Conservation (phyloP, 2,888 invertebrate species). For the Petrolisthes cinctipes region DNA sequence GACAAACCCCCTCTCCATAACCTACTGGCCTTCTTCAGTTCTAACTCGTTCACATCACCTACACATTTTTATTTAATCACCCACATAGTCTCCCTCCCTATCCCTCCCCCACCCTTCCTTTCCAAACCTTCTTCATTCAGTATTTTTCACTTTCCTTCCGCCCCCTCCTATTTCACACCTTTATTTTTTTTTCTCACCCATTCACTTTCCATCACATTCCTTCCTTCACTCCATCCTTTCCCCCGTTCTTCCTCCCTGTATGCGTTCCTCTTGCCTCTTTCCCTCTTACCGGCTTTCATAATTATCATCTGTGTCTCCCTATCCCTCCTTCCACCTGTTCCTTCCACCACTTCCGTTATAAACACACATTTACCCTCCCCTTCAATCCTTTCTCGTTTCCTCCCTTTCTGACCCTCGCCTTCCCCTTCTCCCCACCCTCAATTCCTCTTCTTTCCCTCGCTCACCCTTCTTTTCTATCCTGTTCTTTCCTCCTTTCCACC, state of each 20-base stretch:
- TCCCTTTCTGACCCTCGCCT: not conserved
- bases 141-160: no score
- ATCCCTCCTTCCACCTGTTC: not conserved
- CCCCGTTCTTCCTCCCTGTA: not conserved
- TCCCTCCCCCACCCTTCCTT: not conserved
- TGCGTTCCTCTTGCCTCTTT: slow-evolving; percentile 12
- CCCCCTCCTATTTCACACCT: not conserved
- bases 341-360: no score
- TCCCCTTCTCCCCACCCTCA: not conserved
- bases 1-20: no score
- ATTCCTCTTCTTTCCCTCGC: not conserved
- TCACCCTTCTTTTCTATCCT: not conserved
- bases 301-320: slow-evolving; percentile 1
- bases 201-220: no score
- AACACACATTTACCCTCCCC: no score
- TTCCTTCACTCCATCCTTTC: not conserved
- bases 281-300: not conserved
- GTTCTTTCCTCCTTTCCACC: not conserved
- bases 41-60: no score
- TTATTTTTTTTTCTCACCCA: no score
- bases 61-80: no score
- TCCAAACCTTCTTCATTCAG: not conserved
- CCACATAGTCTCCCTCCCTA: no score
- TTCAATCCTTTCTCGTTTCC: no score
- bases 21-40: no score